phyloP scores from a whole-genome alignment of 1,140 invertebrate genomes.

The Drosophila nikananu region DNA sequence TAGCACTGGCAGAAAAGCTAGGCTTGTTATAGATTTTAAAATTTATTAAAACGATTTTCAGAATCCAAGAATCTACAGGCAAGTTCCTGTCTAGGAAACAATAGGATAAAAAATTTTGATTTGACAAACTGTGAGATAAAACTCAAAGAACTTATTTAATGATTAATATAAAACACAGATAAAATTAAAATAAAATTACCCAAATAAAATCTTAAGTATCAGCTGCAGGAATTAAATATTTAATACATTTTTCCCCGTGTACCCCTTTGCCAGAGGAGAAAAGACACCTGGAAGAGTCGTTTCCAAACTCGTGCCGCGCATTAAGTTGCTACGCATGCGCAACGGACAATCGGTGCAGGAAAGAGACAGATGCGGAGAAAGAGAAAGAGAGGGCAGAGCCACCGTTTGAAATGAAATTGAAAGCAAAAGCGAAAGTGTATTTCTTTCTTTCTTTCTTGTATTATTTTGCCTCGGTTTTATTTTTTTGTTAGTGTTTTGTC shows the following conservation, averaged over 20 bases:
- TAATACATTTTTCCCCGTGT: background rate
- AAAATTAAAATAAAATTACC: background rate
- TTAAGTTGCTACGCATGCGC: slow-evolving; percentile 64
- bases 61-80: background rate
- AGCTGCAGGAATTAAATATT: too few relatives aligned
- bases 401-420: slow-evolving; percentile 78
- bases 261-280: background rate
- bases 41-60: too few relatives aligned
- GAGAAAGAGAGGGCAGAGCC: slow-evolving; percentile 30
- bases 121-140: background rate
- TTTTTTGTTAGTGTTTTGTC: background rate
- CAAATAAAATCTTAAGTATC: background rate
- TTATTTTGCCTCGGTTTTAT: slow-evolving; percentile 28
- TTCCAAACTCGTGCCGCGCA: slow-evolving; percentile 54
- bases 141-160: background rate
- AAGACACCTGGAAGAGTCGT: background rate
- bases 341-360: slow-evolving; percentile 26
- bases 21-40: background rate
- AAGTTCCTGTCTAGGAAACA: background rate
- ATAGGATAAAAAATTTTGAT: too few relatives aligned
- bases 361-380: slow-evolving; percentile 14
- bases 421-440: slow-evolving; percentile 81
- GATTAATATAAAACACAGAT: background rate
- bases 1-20: background rate
- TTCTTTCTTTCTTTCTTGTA: slow-evolving; percentile 40